Percentiles rank a stretch among this genome's conserved stretches.
phyloP scores from a whole-genome alignment of 1,140 invertebrate genomes.

The Prorops nasuta region DNA sequence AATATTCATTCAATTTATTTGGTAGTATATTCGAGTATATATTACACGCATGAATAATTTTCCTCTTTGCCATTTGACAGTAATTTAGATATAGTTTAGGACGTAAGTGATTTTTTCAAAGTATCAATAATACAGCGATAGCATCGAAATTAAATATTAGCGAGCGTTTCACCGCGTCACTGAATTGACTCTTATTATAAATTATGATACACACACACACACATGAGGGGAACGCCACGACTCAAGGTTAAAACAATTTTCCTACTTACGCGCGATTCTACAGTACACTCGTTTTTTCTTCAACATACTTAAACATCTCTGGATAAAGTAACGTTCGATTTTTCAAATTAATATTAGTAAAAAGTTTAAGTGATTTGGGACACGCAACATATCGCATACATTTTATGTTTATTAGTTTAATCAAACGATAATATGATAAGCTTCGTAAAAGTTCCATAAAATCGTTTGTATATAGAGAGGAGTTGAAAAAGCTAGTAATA shows the following conservation, averaged over 20 bases:
- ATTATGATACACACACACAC: constrained; percentile 8
- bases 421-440: not conserved
- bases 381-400: not conserved
- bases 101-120: not conserved
- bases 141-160: not conserved
- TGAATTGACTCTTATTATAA: constrained; percentile 5
- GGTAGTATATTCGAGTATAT: constrained; percentile 5
- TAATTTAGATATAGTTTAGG: too few relatives aligned
- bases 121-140: not conserved
- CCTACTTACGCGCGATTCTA: constrained; percentile 9
- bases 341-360: too few relatives aligned
- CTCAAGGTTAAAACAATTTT: constrained; percentile 14
- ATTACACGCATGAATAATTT: constrained; percentile 2
- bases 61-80: too few relatives aligned
- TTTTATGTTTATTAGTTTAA: not conserved
- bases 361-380: constrained; percentile 6
- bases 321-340: too few relatives aligned
- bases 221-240: constrained; percentile 3
- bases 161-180: not conserved
- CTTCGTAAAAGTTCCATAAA: constrained; percentile 11
- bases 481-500: not conserved
- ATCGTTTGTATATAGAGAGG: constrained; percentile 4
- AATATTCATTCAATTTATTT: constrained; percentile 15
- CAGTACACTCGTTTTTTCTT: too few relatives aligned
- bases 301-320: too few relatives aligned